Evolutionary conservation across 2,113 vertebrate species (phyloP).

Genomic region (Actinemys pallida): DNA sequence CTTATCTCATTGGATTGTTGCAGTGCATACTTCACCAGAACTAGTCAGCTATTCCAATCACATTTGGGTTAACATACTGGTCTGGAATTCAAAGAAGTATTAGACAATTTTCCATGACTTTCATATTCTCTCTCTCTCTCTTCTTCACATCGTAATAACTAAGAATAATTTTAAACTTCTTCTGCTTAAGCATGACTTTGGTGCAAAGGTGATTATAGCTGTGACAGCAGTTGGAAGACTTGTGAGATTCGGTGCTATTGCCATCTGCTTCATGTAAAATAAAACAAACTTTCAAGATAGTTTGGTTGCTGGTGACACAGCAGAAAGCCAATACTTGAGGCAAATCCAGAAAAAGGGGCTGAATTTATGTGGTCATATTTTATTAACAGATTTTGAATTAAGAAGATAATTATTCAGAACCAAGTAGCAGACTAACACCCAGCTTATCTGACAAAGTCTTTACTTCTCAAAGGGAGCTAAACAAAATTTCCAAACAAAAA

Average conservation of each 20-base stretch:
- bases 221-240: not conserved
- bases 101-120: not conserved
- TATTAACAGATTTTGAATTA: not conserved
- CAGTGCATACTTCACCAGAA: not conserved
- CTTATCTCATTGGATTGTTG: not conserved
- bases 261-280: slow-evolving; percentile 3
- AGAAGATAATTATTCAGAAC: not conserved
- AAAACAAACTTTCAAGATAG: not conserved
- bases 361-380: not conserved
- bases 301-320: not conserved
- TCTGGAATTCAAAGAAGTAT: not conserved
- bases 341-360: not conserved
- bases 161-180: not conserved
- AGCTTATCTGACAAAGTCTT: not conserved
- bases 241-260: slow-evolving; percentile 3
- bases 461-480: not conserved
- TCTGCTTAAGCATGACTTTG: slow-evolving; percentile 6
- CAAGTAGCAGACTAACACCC: not conserved
- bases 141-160: not conserved
- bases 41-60: not conserved
- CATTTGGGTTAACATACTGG: not conserved
- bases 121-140: not conserved
- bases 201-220: not conserved
- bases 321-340: not conserved
- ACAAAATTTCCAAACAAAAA: not conserved